Base-by-base conservation (phyloP, 2,888 invertebrate species). In the Gymnosoma rotundatum region DNA sequence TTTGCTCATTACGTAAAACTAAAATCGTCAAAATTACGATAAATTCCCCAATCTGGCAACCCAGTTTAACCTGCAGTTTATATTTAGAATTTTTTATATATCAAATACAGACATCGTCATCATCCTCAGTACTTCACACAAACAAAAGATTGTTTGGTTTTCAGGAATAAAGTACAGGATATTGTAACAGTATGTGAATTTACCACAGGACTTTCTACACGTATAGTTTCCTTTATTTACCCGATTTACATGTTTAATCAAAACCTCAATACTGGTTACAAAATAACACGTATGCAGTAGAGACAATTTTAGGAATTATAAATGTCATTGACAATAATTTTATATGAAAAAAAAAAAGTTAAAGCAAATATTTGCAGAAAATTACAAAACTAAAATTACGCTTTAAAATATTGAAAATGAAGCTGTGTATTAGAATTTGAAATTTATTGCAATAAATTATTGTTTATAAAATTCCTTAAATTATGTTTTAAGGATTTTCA, bases 71-170 rank as follows among this genome's bases (percentile, higher is more conserved):
- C 74, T 66, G 56, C 18, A 66, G 56, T 25, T 75, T 56, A 54
- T 2, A 45, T 56, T 45, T 56, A 21, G 16, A 1, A 10, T 20
- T 14, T 32, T 69, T 54, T 56, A 12, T 18, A 14, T 36, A 5
- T 21, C 25, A 25, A 7, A 48, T 18, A 64, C 20, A 64, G 21
- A 45, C 48, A 36, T 38, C 73, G n/a, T 25, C 50, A 21, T 69
- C 69, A 64, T 67, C 83, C 69, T 83, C 83, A 69, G 69, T 78
- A 83, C 83, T 78, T 78, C 56, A 83, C 50, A 16, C 36, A 25
- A 8, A 16, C 36, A 42, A 8, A n/a, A 42, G 14, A 60, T 56
- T 61, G 72, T 78, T 67, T 61, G 42, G 42, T 42, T 42, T 42
- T 1, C 45, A 63, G 74, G 63, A 54, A 20, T 45, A 64, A 56